Conservation (phyloP, 2,888 invertebrate species). For the Scrobipalpa costella region DNA sequence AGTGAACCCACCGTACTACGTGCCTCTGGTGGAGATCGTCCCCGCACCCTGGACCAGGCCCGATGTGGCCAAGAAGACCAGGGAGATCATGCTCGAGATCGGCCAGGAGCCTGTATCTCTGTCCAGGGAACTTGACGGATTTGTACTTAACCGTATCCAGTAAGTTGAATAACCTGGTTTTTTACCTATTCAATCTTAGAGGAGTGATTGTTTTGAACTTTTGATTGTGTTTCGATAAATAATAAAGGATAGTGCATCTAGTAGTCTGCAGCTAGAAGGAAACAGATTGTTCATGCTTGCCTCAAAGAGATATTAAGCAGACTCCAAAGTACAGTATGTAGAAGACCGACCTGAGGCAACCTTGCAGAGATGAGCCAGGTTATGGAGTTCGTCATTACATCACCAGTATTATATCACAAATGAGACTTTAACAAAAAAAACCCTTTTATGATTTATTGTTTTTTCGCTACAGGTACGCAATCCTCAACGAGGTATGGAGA, state of each 20-base stretch:
- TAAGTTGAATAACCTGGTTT: slow-evolving; percentile 61
- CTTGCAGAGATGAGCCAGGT: too few species aligned
- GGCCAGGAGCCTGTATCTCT: slow-evolving; percentile 95
- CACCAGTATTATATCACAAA: background rate
- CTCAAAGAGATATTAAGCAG: too few species aligned
- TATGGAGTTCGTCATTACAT: too few species aligned
- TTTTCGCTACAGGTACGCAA: slow-evolving; percentile 86
- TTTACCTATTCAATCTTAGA: too few species aligned
- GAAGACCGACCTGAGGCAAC: too few species aligned
- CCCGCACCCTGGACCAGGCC: slow-evolving; percentile 96
- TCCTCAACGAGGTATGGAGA: slow-evolving; percentile 95
- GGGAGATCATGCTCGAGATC: slow-evolving; percentile 90
- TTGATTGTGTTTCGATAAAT: too few species aligned
- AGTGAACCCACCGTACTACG: slow-evolving; percentile 98
- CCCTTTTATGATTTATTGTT: background rate
- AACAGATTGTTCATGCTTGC: too few species aligned
- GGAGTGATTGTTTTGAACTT: too few species aligned
- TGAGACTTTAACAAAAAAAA: background rate
- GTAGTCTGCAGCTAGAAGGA: too few species aligned
- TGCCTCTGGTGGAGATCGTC: slow-evolving; percentile 95
- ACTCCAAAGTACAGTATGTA: too few species aligned
- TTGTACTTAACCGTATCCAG: slow-evolving; percentile 96
- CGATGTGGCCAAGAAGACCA: slow-evolving; percentile 87
- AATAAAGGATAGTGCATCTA: too few species aligned
- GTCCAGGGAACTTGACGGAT: slow-evolving; percentile 93